phyloP scores from a whole-genome alignment of 2,888 invertebrate genomes.

The Fragum sueziense region DNA sequence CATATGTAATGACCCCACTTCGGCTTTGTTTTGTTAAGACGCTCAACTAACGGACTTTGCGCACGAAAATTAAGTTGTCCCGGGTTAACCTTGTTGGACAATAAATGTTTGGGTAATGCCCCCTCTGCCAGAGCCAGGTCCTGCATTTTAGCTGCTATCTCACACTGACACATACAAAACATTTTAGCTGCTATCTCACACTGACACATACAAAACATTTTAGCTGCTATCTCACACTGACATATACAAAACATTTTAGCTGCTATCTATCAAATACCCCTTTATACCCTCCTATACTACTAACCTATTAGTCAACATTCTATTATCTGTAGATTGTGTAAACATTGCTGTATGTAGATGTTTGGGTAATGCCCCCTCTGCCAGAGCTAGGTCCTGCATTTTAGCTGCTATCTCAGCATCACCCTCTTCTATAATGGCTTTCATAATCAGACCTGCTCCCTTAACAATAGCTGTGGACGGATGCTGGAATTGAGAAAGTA shows the following conservation, averaged over 20 bases:
- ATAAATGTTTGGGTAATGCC: constrained; percentile 86
- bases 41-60: too few species aligned
- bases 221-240: too few species aligned
- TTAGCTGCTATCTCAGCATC: constrained; percentile 94
- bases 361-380: constrained; percentile 97
- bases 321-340: constrained; percentile 89
- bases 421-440: constrained; percentile 98
- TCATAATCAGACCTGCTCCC: constrained; percentile 98
- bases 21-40: too few species aligned
- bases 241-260: too few species aligned
- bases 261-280: too few species aligned
- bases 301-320: constrained; percentile 89
- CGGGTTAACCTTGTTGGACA: too few species aligned
- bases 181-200: too few species aligned
- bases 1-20: too few species aligned
- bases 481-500: constrained; percentile 86
- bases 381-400: constrained; percentile 97
- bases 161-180: too few species aligned
- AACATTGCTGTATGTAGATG: constrained; percentile 96
- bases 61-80: too few species aligned
- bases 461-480: constrained; percentile 99
- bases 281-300: too few species aligned
- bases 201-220: too few species aligned
- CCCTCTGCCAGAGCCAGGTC: background rate
- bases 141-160: background rate